Percentiles rank a stretch among this genome's conserved stretches.
Conservation (phyloP, 2,797 vertebrate species). For the Sciaenops ocellatus region DNA sequence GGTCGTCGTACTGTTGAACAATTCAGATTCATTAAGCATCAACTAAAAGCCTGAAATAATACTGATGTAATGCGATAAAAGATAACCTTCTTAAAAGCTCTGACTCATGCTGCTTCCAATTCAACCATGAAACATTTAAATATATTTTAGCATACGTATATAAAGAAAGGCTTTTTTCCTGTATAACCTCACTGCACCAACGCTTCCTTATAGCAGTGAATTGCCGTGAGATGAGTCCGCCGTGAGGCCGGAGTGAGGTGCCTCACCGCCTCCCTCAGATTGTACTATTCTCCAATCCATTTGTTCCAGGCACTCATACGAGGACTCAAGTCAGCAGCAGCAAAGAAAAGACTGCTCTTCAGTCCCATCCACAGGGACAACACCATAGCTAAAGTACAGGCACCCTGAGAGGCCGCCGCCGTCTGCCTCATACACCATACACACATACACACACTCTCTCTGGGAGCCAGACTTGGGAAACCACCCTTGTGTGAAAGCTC, state of each 20-base stretch:
- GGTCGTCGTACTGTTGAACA: not conserved
- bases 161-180: constrained; percentile 3
- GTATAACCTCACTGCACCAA: constrained; percentile 26
- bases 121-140: not conserved
- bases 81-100: not conserved
- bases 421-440: constrained; percentile 36
- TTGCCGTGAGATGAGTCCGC: constrained; percentile 54
- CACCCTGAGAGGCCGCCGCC: constrained; percentile 49
- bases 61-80: not conserved
- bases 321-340: constrained; percentile 53
- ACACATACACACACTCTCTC: constrained; percentile 20
- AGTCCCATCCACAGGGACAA: constrained; percentile 57
- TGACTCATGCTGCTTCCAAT: not conserved
- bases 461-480: constrained; percentile 42
- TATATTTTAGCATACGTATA: not conserved
- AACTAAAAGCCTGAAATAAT: not conserved
- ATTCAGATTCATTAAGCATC: not conserved
- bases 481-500: constrained; percentile 62
- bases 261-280: constrained; percentile 42
- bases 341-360: constrained; percentile 59
- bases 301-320: constrained; percentile 66
- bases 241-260: constrained; percentile 40
- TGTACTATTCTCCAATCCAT: constrained; percentile 68
- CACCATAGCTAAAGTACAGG: constrained; percentile 58
- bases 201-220: constrained; percentile 36